These are phyloP conservation scores for Tolypeutes matacus DNA, from an alignment of 2,797 vertebrate species.

Conservation along the genomic window DNA sequence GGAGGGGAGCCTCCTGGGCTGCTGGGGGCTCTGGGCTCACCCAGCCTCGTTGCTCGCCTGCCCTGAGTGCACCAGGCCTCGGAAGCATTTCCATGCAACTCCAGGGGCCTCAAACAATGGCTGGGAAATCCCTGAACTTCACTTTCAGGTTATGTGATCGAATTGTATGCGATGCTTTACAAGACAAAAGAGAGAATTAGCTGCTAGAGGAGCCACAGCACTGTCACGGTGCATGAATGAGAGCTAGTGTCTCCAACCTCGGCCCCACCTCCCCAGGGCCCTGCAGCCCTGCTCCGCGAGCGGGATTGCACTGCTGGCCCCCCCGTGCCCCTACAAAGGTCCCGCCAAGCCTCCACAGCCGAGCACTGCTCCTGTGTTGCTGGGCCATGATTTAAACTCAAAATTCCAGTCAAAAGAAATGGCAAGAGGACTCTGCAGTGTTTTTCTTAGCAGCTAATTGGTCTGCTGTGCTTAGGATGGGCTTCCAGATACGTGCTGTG, in stretches of 20 bases:
- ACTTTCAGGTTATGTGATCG: background rate
- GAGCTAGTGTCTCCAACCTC: background rate
- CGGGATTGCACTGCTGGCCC: background rate
- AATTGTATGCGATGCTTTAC: background rate
- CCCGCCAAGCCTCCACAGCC: background rate
- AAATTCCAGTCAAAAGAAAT: constrained; percentile 33
- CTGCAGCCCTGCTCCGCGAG: background rate
- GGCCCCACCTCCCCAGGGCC: background rate
- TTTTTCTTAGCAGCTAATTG: constrained; percentile 60
- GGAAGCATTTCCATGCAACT: background rate
- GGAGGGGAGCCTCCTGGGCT: background rate
- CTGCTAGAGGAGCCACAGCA: background rate
- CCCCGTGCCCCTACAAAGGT: background rate
- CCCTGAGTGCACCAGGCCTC: accelerated
- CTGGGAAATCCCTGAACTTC: background rate
- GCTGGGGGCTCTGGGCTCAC: accelerated
- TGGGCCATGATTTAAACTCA: constrained; percentile 11
- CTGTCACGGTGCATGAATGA: background rate
- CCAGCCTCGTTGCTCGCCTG: background rate
- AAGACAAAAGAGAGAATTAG: background rate
- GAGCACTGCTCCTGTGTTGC: background rate
- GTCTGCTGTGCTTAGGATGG: constrained; percentile 29
- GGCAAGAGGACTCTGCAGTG: background rate
- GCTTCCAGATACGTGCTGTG: constrained; percentile 27
- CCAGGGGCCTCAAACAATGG: background rate